Conservation (phyloP, 2,113 vertebrate genomes). For the Micronycteris hirsuta region DNA sequence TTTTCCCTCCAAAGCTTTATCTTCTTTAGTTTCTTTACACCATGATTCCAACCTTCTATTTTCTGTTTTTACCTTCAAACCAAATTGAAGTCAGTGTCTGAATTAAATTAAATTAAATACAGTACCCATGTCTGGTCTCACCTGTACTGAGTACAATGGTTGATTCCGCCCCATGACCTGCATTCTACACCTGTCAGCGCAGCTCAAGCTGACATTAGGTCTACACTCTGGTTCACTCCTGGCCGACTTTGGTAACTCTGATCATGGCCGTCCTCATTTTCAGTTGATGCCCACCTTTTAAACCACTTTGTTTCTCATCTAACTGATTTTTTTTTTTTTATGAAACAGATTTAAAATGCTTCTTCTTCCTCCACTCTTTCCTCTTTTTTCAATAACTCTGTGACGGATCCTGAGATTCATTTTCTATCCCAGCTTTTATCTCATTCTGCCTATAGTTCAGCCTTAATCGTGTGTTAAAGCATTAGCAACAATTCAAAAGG, state of each 20-base stretch:
- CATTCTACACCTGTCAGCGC: not conserved
- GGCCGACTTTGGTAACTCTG: not conserved
- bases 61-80: not conserved
- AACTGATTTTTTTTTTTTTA: not conserved
- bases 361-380: not conserved
- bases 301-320: not conserved
- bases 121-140: not conserved
- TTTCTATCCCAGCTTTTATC: not conserved
- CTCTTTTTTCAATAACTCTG: not conserved
- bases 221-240: no score
- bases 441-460: not conserved
- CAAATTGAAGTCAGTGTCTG: conserved; percentile 23
- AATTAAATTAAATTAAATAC: conserved; percentile 36
- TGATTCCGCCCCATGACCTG: not conserved
- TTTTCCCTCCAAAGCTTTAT: not conserved
- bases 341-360: not conserved
- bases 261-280: not conserved
- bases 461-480: not conserved
- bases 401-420: not conserved
- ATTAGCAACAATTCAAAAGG: not conserved
- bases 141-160: not conserved
- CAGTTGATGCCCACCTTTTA: not conserved
- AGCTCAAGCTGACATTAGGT: not conserved
- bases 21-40: not conserved
- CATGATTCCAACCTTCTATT: not conserved